Conservation (phyloP, 92 coral and sea anemone species). For the Plumapathes pennacea region DNA sequence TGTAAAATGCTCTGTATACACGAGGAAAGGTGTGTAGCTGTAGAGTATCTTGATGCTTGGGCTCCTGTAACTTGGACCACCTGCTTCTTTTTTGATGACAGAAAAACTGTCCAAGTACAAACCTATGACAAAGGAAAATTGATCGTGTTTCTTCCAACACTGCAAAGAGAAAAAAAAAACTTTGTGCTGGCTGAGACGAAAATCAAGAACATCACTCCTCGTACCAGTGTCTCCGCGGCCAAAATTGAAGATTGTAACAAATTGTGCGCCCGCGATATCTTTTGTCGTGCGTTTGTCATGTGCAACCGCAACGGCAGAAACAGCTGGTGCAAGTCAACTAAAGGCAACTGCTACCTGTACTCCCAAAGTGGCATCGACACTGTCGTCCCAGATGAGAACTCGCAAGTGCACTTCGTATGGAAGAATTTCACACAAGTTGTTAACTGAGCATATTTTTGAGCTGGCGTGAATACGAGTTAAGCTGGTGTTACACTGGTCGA, state of each 20-base stretch:
- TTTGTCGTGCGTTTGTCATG: constrained; percentile 36
- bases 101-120: no score
- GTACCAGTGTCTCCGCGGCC: not conserved
- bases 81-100: no score
- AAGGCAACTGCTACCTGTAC: constrained; percentile 29
- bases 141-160: constrained; percentile 26
- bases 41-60: constrained; percentile 1
- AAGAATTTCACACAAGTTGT: constrained; percentile 2
- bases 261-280: constrained; percentile 17
- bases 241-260: not conserved
- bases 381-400: constrained; percentile 1
- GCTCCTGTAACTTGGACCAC: no score
- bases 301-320: not conserved
- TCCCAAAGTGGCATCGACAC: constrained; percentile 15
- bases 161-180: constrained; percentile 18
- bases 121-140: no score
- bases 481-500: no score
- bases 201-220: constrained; percentile 10
- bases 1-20: constrained; percentile 25
- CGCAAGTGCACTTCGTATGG: constrained; percentile 16
- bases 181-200: constrained; percentile 1
- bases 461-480: no score
- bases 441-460: no score
- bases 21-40: constrained; percentile 28
- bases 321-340: constrained; percentile 27